A percentile compares a stretch with the other conserved stretches of the same genome.
These are phyloP conservation scores for Trematocara stigmaticum DNA, from an alignment of 2,113 vertebrate species.

Conservation along the genomic window DNA sequence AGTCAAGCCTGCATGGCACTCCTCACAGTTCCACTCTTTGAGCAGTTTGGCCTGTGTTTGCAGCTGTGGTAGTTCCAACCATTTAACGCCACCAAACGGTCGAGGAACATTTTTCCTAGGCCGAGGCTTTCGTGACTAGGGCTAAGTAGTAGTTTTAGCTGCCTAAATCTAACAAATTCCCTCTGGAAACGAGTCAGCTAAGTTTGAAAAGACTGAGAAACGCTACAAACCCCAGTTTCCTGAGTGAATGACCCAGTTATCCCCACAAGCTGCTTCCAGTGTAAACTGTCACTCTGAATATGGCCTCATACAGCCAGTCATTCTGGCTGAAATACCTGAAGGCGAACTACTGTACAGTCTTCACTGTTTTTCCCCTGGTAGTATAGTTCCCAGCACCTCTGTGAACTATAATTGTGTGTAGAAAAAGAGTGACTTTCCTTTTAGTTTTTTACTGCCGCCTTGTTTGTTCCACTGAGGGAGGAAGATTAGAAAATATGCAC, in stretches of 20 bases:
- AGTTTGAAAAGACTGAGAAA: neutral
- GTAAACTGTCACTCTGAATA: neutral
- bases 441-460: neutral
- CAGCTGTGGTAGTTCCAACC: neutral
- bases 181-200: neutral
- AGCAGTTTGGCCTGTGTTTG: neutral
- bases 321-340: neutral
- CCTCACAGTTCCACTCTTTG: neutral
- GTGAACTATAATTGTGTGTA: conserved; percentile 4
- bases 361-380: neutral
- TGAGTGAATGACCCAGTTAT: neutral
- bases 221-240: neutral
- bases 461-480: conserved; percentile 1
- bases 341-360: neutral
- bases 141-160: neutral
- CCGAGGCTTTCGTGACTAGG: neutral
- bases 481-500: conserved; percentile 2
- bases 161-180: neutral
- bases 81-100: neutral
- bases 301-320: neutral
- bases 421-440: neutral
- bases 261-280: neutral
- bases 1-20: neutral
- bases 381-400: neutral
- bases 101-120: neutral